Percentiles rank a stretch among this genome's conserved stretches.
Conservation (phyloP, 1,140 invertebrate species). For the Drosophila varians region DNA sequence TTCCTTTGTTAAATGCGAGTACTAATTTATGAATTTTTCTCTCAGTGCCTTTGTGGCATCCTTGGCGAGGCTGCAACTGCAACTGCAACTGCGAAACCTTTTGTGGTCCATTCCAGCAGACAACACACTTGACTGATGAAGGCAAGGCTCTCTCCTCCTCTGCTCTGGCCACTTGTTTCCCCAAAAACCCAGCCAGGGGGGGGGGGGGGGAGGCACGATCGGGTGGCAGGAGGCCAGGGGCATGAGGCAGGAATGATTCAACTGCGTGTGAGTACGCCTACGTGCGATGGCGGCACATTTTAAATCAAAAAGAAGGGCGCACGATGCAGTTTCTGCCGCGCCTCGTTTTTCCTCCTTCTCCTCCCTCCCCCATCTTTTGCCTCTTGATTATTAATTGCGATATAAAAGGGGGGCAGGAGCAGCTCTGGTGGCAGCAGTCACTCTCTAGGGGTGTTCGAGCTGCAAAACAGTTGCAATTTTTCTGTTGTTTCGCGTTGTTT, state of each 20-base stretch:
- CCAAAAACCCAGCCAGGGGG: no score
- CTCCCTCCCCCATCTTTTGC: conserved; percentile 13
- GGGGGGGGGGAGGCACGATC: background rate
- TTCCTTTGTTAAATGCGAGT: no score
- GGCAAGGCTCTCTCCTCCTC: conserved; percentile 13
- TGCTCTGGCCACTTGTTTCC: conserved; percentile 45
- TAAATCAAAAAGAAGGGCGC: conserved; percentile 82
- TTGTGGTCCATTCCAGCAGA: conserved; percentile 30
- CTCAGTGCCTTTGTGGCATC: conserved; percentile 1
- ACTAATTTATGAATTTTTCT: no score
- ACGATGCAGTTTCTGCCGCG: conserved; percentile 59
- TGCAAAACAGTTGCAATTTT: conserved; percentile 76
- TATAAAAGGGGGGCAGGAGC: conserved; percentile 37
- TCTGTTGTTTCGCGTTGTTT: conserved; percentile 57
- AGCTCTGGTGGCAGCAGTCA: conserved; percentile 15
- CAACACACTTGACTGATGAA: conserved; percentile 56
- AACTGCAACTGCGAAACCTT: conserved; percentile 32
- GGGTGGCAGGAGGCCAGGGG: background rate
- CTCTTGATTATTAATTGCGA: conserved; percentile 79
- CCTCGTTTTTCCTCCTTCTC: conserved; percentile 40
- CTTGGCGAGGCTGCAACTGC: conserved; percentile 4
- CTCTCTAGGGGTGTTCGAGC: conserved; percentile 41
- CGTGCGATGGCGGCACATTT: conserved; percentile 78
- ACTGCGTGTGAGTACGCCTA: conserved; percentile 78
- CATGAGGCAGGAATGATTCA: background rate